Base-by-base conservation (phyloP, 1,140 invertebrate species). In the Drosophila ambigua region DNA sequence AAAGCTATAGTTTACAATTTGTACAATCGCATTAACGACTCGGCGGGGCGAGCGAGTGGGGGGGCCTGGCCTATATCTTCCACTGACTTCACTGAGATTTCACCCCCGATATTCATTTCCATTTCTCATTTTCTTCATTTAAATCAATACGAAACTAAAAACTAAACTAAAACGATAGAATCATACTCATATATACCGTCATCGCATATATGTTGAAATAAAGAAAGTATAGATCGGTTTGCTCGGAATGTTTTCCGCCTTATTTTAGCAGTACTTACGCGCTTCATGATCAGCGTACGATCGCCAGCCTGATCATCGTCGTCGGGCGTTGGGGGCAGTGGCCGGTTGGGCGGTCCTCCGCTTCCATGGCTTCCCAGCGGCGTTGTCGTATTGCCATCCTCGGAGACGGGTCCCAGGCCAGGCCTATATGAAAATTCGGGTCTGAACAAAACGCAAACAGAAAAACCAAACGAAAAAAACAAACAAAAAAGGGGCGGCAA, bases 321-420 rank as follows among this genome's bases (percentile, higher is more conserved):
- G 89, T 97, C 97, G 16, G 98, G 98, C 23, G 98, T 98, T 11
- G 98, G 98, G 46, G 98, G 98, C 78, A 98, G 93, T 58, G 98
- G 98, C 68, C 98, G 94, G 91, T 97, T 98, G 48, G 97, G 97
- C 74, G 97, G 96, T 68, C 96, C 95, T 58, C 95, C 95, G 85
- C 93, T 92, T 88, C 92, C 92, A 54, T 91, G 90, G 44, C 72
- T 93, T 78, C 84, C 92, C 91, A 92, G 93, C 79, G 76, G 93
- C 89, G 90, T 92, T 31, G 78, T 88, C 67, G 80, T 72, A 51
- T 85, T 62, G 64, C 71, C 71, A 16, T 93, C 93, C 81, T 94
- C 93, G 16, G 93, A 92, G 26, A 94, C 92, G 28, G 93, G 93
- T 80, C 93, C 92, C 84, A 94, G 90, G n/a, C 94, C 94, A 72